Evolutionary conservation across 2,888 invertebrate species (phyloP), one percentile per base, ranked within the genome.

Genomic region (Drosophila kokeensis): DNA sequence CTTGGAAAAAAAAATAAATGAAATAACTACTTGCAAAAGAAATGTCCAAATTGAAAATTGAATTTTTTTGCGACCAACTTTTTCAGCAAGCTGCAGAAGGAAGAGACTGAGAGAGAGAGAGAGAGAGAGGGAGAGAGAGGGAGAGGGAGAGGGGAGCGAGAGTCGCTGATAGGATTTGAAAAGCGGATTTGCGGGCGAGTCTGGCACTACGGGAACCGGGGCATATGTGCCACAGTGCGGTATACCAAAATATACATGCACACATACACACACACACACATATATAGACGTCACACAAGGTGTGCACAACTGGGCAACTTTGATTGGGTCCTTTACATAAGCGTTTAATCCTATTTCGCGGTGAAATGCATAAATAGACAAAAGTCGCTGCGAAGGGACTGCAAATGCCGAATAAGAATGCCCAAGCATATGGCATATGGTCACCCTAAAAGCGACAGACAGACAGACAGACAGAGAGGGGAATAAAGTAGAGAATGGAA

Each of bases 341-440:
- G 91, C 84, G 83, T 83, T 91, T 91, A 91, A 91, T 91, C 91
- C 91, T 91, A 91, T 91, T 91, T 91, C 91, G 91, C 90, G 91
- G 91, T 91, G 76, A 91, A 90, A 89, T 91, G 91, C 91, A 90
- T 91, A 90, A 91, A 91, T 90, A 90, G 87, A 89, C 87, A 87
- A 87, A 88, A 77, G 78, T 77, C 72, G 78, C 50, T 29, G 27
- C 50, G n/a, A 52, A 40, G 73, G 66, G 76, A 53, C 38, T 64
- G 66, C 50, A 61, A 66, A 62, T 64, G 53, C 68, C 30, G 32
- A 62, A 70, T 71, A 69, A 73, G 61, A 73, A 64, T 68, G 59
- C 66, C 69, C 66, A 61, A 74, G 68, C 81, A 81, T 78, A 79
- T 75, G 82, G 70, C 77, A 70, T 61, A 69, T 71, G 79, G 78